Base-by-base conservation (phyloP, 1,140 invertebrate genomes). In the Drosophila grimshawi region DNA sequence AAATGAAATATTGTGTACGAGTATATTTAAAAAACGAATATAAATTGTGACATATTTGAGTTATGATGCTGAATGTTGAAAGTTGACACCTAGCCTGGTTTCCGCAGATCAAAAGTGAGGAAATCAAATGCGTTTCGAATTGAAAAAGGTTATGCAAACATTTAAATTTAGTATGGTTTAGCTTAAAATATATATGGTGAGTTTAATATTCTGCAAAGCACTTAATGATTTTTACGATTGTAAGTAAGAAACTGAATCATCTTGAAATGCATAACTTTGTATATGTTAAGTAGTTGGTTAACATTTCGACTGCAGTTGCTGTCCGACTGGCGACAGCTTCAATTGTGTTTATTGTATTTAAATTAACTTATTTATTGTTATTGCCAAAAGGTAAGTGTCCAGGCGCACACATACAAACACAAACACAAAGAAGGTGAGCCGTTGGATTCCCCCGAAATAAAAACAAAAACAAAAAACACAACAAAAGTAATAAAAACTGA, bases 331-430 rank as follows among this genome's bases (percentile, higher is more conserved):
- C 51, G 68, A 72, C 78, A 76, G 68, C 56, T 69, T 70, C 76
- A 86, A 88, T 89, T 88, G 77, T 88, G 76, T 89, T 88, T 88
- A 88, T 88, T 89, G 77, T 89, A 88, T 88, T 89, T 80, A 88
- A 89, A 88, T 88, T 83, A 88, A 88, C 83, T 88, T 89, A 89
- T 89, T 88, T 88, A 88, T 89, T 83, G 85, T 88, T 80, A 85
- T 83, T 66, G 67, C 72, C 68, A 48, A 32, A 53, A 33, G 52
- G 48, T 45, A 56, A 78, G 59, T 19, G 49, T 65, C 41, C 37
- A 32, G 56, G 52, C 55, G 46, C 37, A 6, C 5, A 80, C 35
- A 64, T 30, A 39, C 55, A 41, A 19, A 46, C 27, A 66, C 19
- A 19, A 19, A 1, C 19, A 19, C 19, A 7, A 8, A 29, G 5